Conservation (phyloP, 2,888 invertebrate species). For the Andrena hattorfiana region DNA sequence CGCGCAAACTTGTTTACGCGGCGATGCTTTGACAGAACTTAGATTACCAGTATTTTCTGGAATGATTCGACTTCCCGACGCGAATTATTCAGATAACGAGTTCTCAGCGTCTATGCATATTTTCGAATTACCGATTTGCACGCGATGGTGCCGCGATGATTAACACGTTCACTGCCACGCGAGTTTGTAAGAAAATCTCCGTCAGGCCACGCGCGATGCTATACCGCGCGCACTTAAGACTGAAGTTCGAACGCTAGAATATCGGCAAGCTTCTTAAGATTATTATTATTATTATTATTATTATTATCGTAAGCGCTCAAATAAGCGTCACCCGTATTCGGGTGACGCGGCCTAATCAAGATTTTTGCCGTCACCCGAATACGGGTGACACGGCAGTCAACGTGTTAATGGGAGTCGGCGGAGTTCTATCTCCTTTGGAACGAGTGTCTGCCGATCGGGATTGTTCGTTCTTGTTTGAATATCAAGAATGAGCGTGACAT, state of each 20-base stretch:
- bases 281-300: too few species aligned
- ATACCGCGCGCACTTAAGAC: too few species aligned
- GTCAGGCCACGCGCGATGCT: too few species aligned
- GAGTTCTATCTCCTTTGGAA: not conserved
- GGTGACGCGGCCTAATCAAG: too few species aligned
- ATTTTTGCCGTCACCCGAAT: too few species aligned
- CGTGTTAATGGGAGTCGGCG: not conserved
- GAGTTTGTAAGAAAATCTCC: too few species aligned
- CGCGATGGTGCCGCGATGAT: not conserved
- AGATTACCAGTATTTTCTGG: slow-evolving; percentile 32
- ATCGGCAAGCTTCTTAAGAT: too few species aligned
- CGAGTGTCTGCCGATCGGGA: not conserved
- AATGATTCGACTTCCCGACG: not conserved
- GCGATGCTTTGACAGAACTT: not conserved
- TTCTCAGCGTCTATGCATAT: not conserved
- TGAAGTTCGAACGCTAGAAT: too few species aligned
- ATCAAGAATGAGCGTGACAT: not conserved
- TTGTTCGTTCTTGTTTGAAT: not conserved
- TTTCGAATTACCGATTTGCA: not conserved
- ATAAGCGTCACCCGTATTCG: too few species aligned
- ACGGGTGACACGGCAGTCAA: too few species aligned
- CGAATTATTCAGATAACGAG: slow-evolving; percentile 11
- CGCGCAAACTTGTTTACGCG: slow-evolving; percentile 39
- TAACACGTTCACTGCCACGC: too few species aligned
- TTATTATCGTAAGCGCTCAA: too few species aligned